phyloP scores from a whole-genome alignment of 2,113 vertebrate species.

The Charadrius vociferus region DNA sequence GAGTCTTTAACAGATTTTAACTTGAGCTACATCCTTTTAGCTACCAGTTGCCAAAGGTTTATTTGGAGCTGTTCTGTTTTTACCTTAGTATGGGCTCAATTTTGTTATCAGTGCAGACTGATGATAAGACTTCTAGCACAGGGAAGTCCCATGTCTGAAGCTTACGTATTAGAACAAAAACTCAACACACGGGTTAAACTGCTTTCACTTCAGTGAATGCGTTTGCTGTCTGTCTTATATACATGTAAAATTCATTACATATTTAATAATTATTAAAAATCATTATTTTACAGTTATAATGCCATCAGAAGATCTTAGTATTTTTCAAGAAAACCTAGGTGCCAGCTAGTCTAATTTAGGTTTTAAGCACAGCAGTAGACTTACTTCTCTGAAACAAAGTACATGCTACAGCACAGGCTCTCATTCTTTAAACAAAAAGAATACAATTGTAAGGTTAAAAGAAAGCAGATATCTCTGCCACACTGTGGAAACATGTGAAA shows the following conservation, averaged over 20 bases:
- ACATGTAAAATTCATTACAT: background rate
- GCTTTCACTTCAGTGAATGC: background rate
- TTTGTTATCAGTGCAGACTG: background rate
- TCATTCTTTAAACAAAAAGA: background rate
- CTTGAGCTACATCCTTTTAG: background rate
- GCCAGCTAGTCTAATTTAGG: background rate
- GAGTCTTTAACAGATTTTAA: background rate
- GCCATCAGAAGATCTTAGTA: background rate
- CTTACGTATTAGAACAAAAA: background rate
- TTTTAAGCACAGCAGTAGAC: background rate
- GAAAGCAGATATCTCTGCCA: accelerated
- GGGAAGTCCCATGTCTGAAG: background rate
- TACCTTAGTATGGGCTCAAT: background rate
- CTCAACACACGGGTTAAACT: background rate
- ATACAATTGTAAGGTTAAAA: background rate
- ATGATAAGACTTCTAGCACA: background rate
- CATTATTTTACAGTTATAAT: background rate
- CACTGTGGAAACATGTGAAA: background rate
- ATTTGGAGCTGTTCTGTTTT: background rate
- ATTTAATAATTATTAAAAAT: background rate
- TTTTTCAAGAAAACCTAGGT: background rate
- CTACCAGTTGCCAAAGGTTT: background rate
- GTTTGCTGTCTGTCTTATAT: background rate
- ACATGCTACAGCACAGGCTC: background rate
- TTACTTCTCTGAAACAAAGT: background rate